Evolutionary conservation across 2,888 invertebrate genomes (phyloP).

Genomic region (Andrena trimmerana): DNA sequence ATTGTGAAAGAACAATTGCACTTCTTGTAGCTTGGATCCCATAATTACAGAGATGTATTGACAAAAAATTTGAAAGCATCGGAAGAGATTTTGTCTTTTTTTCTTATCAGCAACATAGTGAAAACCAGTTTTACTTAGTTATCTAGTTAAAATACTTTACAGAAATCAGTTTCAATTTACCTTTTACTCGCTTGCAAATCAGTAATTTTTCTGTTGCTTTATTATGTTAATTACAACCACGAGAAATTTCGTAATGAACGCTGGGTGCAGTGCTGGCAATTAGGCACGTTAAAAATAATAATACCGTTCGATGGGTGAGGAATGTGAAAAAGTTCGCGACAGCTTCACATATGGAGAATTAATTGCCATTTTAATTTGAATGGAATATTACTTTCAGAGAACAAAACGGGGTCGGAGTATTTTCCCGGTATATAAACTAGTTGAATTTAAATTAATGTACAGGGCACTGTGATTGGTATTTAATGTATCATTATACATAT

Average conservation of each 20-base stretch:
- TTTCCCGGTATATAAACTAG: slow-evolving; percentile 10
- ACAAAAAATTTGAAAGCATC: too few species aligned
- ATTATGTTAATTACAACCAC: too few species aligned
- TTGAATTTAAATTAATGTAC: slow-evolving; percentile 25
- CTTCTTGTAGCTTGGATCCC: too few species aligned
- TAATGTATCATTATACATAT: slow-evolving; percentile 37
- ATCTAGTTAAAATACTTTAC: too few species aligned
- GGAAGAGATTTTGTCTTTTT: too few species aligned
- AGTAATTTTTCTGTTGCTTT: too few species aligned
- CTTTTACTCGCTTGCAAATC: too few species aligned
- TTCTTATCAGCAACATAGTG: too few species aligned
- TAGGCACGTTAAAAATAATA: not conserved
- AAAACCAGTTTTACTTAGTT: too few species aligned
- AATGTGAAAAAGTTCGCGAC: not conserved
- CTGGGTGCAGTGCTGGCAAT: not conserved
- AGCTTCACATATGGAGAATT: not conserved
- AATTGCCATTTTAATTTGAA: not conserved
- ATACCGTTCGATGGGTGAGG: not conserved
- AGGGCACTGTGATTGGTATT: slow-evolving; percentile 14
- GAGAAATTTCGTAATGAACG: not conserved
- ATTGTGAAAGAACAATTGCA: too few species aligned
- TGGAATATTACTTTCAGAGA: slow-evolving; percentile 4
- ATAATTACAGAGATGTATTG: too few species aligned
- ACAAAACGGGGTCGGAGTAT: not conserved
- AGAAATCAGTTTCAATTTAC: too few species aligned